Evolutionary conservation across 2,797 vertebrate species (phyloP), one percentile per base, ranked within the genome.

Genomic region (Neosalanx taihuensis): DNA sequence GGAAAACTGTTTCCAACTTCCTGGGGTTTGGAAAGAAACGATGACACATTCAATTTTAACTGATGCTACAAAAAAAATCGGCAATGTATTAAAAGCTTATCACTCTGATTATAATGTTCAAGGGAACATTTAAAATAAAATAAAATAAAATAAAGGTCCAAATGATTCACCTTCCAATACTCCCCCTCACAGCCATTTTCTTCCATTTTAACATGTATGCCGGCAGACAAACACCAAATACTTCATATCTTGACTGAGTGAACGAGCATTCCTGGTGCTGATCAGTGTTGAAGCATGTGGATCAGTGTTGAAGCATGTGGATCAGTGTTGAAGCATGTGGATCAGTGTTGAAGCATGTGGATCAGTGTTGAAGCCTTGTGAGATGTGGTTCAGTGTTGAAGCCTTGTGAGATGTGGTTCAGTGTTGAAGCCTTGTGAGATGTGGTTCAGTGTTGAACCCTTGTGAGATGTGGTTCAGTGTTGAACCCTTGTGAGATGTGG

Each of bases 221-320:
- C 17, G 49, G 49, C 49, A 18, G 12, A 51, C 5, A 18, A 26
- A 26, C 23, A 26, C 23, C 23, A 26, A 26, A 26, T 26, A 26
- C 23, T 26, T 26, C 23, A 26, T n/a, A n/a, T n/a, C n/a, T 26
- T 26, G 23, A 87, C 83, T 6, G 12, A 20, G 86, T 79, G 83
- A 85, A 82, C 73, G 79, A 85, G 79, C 85, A 85, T 84, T 73
- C 81, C 74, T 80, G 76, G 80, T 26, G 23, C 23, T 26, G 23
- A 26, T 26, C 23, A 26, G 23, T 26, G 23, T 26, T 26, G 23
- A 26, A 26, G 23, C 23, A 26, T 26, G 23, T 26, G 77, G 87
- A 82, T 74, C 26, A 66, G 73, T 67, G 84, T 78, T 71, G 82
- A 74, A 62, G 23, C 23, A 26, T 26, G 23, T 26, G 77, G 87